Evolutionary conservation across 2,113 vertebrate genomes (phyloP).

Genomic region (Addax nasomaculatus): DNA sequence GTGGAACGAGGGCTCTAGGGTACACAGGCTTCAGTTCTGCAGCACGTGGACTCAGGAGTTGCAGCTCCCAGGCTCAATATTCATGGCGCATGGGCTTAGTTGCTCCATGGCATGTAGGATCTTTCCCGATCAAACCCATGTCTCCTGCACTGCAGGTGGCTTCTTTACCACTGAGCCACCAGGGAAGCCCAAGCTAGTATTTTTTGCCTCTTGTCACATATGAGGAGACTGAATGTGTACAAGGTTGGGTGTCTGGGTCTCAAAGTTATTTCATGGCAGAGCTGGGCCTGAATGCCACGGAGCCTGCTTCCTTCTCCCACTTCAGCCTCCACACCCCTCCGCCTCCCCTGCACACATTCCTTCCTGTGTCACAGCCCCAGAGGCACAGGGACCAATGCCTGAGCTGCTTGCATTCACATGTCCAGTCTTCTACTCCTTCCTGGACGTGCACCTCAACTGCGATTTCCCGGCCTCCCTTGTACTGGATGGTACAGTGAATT

Average conservation of each 20-base stretch:
- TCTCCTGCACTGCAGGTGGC: background rate
- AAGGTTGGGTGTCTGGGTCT: background rate
- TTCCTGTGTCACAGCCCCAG: background rate
- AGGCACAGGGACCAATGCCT: background rate
- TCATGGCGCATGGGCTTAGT: accelerated
- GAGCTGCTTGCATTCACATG: background rate
- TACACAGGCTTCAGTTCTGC: background rate
- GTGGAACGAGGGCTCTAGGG: background rate
- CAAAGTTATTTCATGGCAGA: background rate
- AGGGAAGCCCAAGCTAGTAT: background rate
- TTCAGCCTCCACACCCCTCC: background rate
- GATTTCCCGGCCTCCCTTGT: background rate
- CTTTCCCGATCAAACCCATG: background rate
- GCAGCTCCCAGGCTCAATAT: background rate
- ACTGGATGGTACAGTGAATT: background rate
- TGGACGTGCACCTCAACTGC: background rate
- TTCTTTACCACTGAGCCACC: background rate
- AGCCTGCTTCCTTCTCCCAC: background rate
- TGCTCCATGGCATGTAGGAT: background rate
- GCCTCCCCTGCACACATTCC: background rate
- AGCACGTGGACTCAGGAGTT: background rate
- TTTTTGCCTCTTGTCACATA: background rate
- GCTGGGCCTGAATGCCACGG: background rate
- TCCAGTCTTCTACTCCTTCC: background rate
- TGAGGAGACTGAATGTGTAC: background rate